A percentile compares a stretch with the other conserved stretches of the same genome.
Conservation (phyloP, 2,113 vertebrate species). For the Seriola dumerili region DNA sequence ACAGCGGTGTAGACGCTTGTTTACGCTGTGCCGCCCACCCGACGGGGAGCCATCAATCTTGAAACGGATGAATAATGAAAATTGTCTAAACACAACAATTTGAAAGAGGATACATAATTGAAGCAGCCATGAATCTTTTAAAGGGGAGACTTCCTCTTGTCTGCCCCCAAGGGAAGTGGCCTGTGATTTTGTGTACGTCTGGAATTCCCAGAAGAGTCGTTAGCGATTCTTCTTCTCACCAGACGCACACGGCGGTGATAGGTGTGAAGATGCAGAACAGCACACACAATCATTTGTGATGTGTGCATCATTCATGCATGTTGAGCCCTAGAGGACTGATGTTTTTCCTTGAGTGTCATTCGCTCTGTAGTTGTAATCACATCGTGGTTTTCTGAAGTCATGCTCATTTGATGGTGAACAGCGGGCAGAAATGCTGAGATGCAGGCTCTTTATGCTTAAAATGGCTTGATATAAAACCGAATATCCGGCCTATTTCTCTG, state of each 20-base stretch:
- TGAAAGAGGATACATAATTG: conserved; percentile 77
- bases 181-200: conserved; percentile 64
- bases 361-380: conserved; percentile 35
- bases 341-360: conserved; percentile 53
- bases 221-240: conserved; percentile 47
- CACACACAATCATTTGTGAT: conserved; percentile 30
- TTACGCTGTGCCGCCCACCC: conserved; percentile 48
- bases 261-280: conserved; percentile 58
- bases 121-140: conserved; percentile 80
- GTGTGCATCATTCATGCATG: conserved; percentile 50
- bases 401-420: conserved; percentile 67
- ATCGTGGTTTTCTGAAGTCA: conserved; percentile 50
- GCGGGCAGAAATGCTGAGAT: conserved; percentile 41
- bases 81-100: conserved; percentile 78
- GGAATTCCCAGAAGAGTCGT: conserved; percentile 53
- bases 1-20: conserved; percentile 62
- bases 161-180: conserved; percentile 72
- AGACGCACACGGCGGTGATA: conserved; percentile 37
- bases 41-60: conserved; percentile 70
- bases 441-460: conserved; percentile 61
- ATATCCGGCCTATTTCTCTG: conserved; percentile 68
- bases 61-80: conserved; percentile 79
- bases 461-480: conserved; percentile 73
- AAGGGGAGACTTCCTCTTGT: conserved; percentile 76
- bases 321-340: conserved; percentile 28